These are phyloP conservation scores for Anarhynchus alexandrinus DNA, from an alignment of 2,113 vertebrate genomes.

Conservation along the genomic window DNA sequence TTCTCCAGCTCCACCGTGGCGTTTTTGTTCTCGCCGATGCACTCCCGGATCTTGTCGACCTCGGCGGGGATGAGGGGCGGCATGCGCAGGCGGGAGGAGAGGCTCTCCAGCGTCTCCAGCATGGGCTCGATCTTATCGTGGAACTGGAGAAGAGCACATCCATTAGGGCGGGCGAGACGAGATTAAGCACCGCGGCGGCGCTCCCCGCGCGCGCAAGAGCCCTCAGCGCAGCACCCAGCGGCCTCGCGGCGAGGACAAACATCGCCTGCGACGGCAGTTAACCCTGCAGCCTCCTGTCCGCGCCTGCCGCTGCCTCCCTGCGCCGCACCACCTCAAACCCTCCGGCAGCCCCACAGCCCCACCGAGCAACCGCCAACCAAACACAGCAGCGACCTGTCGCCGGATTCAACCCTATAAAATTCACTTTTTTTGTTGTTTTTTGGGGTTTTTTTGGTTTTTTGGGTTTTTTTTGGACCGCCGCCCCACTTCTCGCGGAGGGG, in stretches of 20 bases:
- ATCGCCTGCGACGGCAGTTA: neutral
- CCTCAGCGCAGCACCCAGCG: neutral
- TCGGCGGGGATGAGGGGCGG: constrained; percentile 93
- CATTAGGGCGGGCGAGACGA: neutral
- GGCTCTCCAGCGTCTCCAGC: constrained; percentile 90
- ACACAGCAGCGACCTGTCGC: neutral
- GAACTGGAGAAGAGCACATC: constrained; percentile 72
- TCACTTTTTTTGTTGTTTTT: too few relatives aligned
- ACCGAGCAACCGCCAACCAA: neutral
- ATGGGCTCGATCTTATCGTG: constrained; percentile 99
- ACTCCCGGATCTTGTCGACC: constrained; percentile 97
- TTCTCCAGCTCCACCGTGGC: constrained; percentile 94
- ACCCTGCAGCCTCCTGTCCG: neutral
- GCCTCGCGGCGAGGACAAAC: neutral
- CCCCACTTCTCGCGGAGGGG: accelerated
- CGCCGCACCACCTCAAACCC: neutral
- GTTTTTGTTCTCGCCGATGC: constrained; percentile 90
- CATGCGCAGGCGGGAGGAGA: constrained; percentile 86
- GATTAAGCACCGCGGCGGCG: accelerated
- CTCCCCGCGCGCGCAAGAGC: neutral
- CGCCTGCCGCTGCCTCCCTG: neutral
- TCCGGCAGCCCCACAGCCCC: accelerated
- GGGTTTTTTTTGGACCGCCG: neutral
- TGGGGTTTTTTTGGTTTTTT: too few relatives aligned
- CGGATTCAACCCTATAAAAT: accelerated